Base-by-base conservation (phyloP, 35 echinoderm and acorn worm species). In the Amphiura filiformis region DNA sequence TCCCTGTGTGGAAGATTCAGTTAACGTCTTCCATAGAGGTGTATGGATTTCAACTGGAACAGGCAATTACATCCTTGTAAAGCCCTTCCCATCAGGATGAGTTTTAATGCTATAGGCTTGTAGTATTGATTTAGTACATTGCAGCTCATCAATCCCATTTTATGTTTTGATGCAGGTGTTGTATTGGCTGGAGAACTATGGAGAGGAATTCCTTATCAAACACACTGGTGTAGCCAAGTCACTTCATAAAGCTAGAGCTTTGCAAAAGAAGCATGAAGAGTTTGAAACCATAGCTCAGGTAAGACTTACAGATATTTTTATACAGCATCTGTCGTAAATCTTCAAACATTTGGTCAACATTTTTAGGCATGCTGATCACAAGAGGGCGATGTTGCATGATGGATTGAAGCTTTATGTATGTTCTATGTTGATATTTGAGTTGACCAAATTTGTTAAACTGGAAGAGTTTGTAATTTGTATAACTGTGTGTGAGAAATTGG, bases 241-340 rank as follows among this genome's bases (percentile, higher is more conserved):
- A 61, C 56, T 98, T 18, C 92, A 98, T 42, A 94, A 92, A 88
- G 96, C 96, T 35, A 91, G 87, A 57, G 92, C 96, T 0, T 75
- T 98, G 34, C 96, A 94, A 83, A 88, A 94, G 86, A 94, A 93
- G 37, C 96, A 98, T 92, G 96, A 98, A 78, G 96, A 98, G 84
- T 98, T 98, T 98, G 96, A 94, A 78, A 82, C 96, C 23, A 92
- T 94, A 47, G 96, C 96, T 39, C 92, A 98, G 96, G 96, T 98
- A 90, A 79, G 96, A n/a, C n/a, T n/a, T n/a, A n/a, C n/a, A n/a
- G n/a, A n/a, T n/a, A 39, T 23, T 39, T 28, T 28, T 33, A 37
- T 13, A n/a, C 56, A 15, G 13, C 13, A 15, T 61, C 13, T 61
- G 56, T 15, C n/a, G 56, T 61, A 13, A 61, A n/a, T n/a, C n/a